Evolutionary conservation across 2,888 invertebrate genomes (phyloP).

Genomic region (Eristalis tenax): DNA sequence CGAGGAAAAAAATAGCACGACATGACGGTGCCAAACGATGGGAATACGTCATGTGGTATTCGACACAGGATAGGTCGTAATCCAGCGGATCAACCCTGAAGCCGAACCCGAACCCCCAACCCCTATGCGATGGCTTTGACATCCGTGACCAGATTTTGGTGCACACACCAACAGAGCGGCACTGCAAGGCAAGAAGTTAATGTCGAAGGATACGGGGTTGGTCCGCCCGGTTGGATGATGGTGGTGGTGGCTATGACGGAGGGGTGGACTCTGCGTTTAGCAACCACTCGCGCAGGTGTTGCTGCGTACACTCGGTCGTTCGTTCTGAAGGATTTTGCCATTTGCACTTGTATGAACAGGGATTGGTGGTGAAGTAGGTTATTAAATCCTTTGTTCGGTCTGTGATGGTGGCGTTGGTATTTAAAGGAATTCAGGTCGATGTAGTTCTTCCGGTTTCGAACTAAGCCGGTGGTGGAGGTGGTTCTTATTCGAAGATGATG

Average conservation of each 20-base stretch:
- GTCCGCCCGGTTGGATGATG: not conserved
- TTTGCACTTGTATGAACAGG: slow-evolving; percentile 54
- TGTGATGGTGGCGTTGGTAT: not conserved
- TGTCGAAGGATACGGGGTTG: slow-evolving; percentile 7
- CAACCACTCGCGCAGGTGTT: slow-evolving; percentile 62
- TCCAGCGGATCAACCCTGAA: slow-evolving; percentile 40
- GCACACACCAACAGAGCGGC: slow-evolving; percentile 58
- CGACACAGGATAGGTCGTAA: slow-evolving; percentile 48
- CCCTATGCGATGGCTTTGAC: slow-evolving; percentile 56
- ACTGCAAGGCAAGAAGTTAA: slow-evolving; percentile 63
- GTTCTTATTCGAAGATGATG: too few species aligned
- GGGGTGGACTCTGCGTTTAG: slow-evolving; percentile 34
- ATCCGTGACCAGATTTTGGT: slow-evolving; percentile 72
- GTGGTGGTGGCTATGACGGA: slow-evolving; percentile 7
- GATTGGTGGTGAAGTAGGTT: slow-evolving; percentile 57
- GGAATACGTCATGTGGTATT: slow-evolving; percentile 62
- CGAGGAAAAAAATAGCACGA: slow-evolving; percentile 52
- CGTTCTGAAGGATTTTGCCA: slow-evolving; percentile 54
- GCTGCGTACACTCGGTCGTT: slow-evolving; percentile 3
- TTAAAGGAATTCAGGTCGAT: not conserved
- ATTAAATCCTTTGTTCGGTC: slow-evolving; percentile 28
- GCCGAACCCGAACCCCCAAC: slow-evolving; percentile 39
- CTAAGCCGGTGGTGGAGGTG: too few species aligned
- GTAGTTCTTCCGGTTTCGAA: not conserved
- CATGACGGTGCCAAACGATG: slow-evolving; percentile 48